Base-by-base conservation (phyloP, 2,888 invertebrate species). In the Stenodera caucasica region DNA sequence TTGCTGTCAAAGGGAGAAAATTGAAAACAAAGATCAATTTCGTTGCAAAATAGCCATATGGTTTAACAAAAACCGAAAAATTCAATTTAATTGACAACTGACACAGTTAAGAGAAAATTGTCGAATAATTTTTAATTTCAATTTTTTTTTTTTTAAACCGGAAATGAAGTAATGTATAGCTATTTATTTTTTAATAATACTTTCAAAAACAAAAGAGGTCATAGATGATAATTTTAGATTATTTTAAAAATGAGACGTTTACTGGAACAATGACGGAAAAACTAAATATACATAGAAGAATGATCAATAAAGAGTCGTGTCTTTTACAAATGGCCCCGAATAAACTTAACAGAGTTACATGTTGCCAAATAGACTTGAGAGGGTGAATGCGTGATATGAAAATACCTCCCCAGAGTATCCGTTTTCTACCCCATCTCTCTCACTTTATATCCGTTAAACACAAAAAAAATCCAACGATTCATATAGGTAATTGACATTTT, bases 281-380 rank as follows among this genome's bases (percentile, higher is more conserved):
- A 18, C 15, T 8, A 18, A 40, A 40, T 40, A 18, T 40, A 40
- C 37, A 18, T 9, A 40, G 37, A 40, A 40, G 37, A 40, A 40
- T 40, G 37, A 40, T 40, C 37, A 18, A 40, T 40, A n/a, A n/a
- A 40, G 57, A 49, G 60, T 58, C 57, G 57, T 64, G 66, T 69
- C 70, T 70, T 68, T 68, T 70, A 67, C 68, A 68, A 69, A 70
- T 71, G 71, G 70, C 33, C 51, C 67, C 63, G 57, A 63, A 68
- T 67, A 67, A 70, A 70, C 60, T 69, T 68, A 70, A 66, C 66
- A 64, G 65, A 64, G 70, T 69, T 70, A 70, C 61, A 67, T 55
- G 53, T 55, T 49, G 29, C 30, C 51, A 51, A 32, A 32, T 60
- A 58, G 37, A 40, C 37, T 40, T 40, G 37, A 40, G 65, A 64